Conservation (phyloP, 2,888 invertebrate species). For the Priocnemis perturbator region DNA sequence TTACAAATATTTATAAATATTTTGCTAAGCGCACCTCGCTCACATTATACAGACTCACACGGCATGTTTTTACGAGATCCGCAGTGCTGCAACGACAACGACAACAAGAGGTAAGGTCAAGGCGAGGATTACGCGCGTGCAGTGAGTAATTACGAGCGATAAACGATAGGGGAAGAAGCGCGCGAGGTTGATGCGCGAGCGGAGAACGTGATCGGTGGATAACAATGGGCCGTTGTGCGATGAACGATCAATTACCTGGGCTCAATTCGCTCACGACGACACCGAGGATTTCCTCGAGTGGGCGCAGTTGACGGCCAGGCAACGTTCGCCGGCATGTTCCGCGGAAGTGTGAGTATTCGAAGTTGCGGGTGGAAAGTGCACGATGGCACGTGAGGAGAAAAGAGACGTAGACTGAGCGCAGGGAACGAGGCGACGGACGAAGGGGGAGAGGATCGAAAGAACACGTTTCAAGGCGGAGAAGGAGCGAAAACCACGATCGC, state of each 20-base stretch:
- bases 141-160: constrained; percentile 9
- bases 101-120: constrained; percentile 22
- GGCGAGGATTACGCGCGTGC: constrained; percentile 4
- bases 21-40: no score
- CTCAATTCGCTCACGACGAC: neutral
- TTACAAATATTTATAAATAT: no score
- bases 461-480: constrained; percentile 25
- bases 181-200: constrained; percentile 28
- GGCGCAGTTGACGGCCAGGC: neutral
- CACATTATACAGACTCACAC: no score
- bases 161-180: constrained; percentile 25
- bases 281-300: neutral
- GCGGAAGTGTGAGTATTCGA: neutral
- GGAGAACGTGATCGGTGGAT: constrained; percentile 16
- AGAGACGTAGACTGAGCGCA: neutral
- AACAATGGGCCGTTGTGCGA: constrained; percentile 18
- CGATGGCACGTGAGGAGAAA: neutral
- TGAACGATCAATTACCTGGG: constrained; percentile 10
- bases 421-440: neutral
- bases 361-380: constrained; percentile 28
- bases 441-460: no score
- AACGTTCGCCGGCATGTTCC: neutral
- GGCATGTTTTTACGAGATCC: no score
- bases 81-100: no score
- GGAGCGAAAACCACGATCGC: constrained; percentile 48